A percentile compares a stretch with the other conserved stretches of the same genome.
Conservation (phyloP, 2,888 invertebrate genomes). For the Stegana nigrithorax region DNA sequence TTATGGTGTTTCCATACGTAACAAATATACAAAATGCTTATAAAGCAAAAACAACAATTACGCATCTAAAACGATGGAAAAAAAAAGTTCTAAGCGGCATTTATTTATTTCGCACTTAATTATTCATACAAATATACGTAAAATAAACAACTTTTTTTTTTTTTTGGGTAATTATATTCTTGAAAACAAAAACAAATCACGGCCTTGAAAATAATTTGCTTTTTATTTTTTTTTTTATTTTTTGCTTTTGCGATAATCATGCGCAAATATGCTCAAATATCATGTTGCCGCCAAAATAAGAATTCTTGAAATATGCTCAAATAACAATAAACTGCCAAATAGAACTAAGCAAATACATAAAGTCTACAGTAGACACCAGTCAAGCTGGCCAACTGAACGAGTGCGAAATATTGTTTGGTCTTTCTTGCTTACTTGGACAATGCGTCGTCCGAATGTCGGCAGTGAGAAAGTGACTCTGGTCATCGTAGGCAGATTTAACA, state of each 20-base stretch:
- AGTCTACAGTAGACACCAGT: too few relatives aligned
- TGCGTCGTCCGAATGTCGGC: too few relatives aligned
- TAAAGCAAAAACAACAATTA: background rate
- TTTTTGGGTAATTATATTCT: background rate
- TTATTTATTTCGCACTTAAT: conserved; percentile 59
- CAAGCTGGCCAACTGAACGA: too few relatives aligned
- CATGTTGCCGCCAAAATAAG: background rate
- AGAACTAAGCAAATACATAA: too few relatives aligned
- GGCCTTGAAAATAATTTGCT: background rate
- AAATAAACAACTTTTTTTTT: conserved; percentile 3
- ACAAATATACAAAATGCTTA: too few relatives aligned
- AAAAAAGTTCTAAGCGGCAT: conserved; percentile 41
- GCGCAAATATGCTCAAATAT: background rate
- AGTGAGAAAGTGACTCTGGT: too few relatives aligned
- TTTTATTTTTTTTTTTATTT: background rate
- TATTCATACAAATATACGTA: conserved; percentile 35
- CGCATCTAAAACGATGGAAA: background rate
- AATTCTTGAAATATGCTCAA: background rate
- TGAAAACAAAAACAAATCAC: background rate
- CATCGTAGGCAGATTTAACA: too few relatives aligned
- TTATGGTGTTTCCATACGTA: too few relatives aligned
- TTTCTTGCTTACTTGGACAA: too few relatives aligned
- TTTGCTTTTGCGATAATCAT: background rate
- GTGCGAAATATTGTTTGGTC: too few relatives aligned
- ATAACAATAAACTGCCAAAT: background rate